A percentile compares a stretch with the other conserved stretches of the same genome.
Evolutionary conservation across 1,140 invertebrate genomes (phyloP).

Genomic region (Drosophila burlai): DNA sequence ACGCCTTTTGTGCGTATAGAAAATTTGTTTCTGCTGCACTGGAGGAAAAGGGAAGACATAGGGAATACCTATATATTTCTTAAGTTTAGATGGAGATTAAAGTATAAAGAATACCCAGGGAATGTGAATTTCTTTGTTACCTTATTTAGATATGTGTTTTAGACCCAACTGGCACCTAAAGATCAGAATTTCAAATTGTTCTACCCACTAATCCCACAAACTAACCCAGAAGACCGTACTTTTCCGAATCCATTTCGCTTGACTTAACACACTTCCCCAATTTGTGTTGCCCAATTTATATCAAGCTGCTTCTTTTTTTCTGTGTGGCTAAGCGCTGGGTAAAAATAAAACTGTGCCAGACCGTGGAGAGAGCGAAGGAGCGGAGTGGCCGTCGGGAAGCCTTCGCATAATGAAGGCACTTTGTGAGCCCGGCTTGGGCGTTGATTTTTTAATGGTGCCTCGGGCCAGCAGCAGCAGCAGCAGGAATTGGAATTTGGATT

Average conservation of each 20-base stretch:
- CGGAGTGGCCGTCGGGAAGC: slow-evolving; percentile 11
- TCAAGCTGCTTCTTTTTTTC: slow-evolving; percentile 10
- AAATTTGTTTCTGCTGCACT: slow-evolving; percentile 11
- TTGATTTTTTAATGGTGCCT: slow-evolving; percentile 79
- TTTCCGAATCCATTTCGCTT: not conserved
- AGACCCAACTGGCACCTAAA: not conserved
- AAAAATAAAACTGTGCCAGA: slow-evolving; percentile 64
- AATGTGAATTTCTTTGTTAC: not conserved
- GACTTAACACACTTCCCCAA: slow-evolving; percentile 4
- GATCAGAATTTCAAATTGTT: not conserved
- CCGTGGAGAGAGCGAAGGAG: slow-evolving; percentile 8
- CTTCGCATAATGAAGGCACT: slow-evolving; percentile 78
- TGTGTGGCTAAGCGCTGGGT: slow-evolving; percentile 28
- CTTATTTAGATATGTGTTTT: too few species aligned
- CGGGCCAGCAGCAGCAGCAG: slow-evolving; percentile 15
- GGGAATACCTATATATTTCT: not conserved
- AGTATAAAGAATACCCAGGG: not conserved
- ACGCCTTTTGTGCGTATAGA: slow-evolving; percentile 64
- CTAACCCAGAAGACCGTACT: not conserved
- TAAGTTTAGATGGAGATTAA: not conserved
- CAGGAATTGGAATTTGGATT: slow-evolving; percentile 47
- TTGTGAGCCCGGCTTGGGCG: slow-evolving; percentile 51
- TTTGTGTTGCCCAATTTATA: slow-evolving; percentile 5
- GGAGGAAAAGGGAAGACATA: not conserved
- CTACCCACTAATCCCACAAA: not conserved